Percentiles rank a stretch among this genome's conserved stretches.
These are phyloP conservation scores for Heteropelma amictum DNA, from an alignment of 2,888 invertebrate genomes.

Conservation along the genomic window DNA sequence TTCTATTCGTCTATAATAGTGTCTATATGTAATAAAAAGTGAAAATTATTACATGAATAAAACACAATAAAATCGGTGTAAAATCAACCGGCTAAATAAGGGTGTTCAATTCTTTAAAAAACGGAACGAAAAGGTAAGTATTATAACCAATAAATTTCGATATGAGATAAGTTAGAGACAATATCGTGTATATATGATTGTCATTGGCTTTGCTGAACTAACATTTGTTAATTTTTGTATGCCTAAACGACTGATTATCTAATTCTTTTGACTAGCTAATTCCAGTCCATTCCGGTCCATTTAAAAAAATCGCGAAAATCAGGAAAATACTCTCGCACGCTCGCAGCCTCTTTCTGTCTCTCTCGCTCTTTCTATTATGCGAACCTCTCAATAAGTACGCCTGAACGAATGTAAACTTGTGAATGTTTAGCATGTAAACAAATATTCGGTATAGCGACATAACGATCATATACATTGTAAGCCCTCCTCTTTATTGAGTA, in stretches of 20 bases:
- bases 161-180: neutral
- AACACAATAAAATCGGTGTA: neutral
- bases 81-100: neutral
- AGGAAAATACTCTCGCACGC: too few relatives aligned
- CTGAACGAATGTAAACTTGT: neutral
- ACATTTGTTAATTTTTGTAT: neutral
- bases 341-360: neutral
- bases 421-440: neutral
- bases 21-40: neutral
- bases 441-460: too few relatives aligned
- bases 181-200: neutral
- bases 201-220: neutral
- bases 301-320: too few relatives aligned
- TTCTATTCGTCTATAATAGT: neutral
- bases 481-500: neutral
- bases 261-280: too few relatives aligned
- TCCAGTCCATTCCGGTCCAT: too few relatives aligned
- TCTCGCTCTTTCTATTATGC: neutral
- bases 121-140: neutral
- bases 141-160: neutral
- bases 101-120: neutral
- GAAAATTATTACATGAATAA: neutral
- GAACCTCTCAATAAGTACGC: neutral
- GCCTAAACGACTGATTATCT: neutral
- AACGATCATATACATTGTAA: too few relatives aligned